Evolutionary conservation across 1,140 invertebrate species (phyloP), one percentile per base, ranked within the genome.

Genomic region (Ctenoplectra terminalis): DNA sequence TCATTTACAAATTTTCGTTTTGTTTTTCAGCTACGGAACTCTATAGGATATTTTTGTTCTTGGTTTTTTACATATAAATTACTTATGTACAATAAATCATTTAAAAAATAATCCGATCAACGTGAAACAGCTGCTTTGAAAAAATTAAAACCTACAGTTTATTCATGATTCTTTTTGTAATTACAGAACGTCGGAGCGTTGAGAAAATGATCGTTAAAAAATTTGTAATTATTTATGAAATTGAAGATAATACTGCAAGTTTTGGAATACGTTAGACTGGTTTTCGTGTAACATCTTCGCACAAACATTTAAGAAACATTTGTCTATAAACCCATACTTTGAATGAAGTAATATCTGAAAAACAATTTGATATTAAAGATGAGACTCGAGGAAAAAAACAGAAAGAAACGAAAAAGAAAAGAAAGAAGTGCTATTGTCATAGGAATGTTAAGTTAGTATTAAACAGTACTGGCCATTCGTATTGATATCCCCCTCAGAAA

Each of bases 211-310:
- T 64, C 34, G 8, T 34, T 63, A n/a, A 43, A 40, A 52, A 43
- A 11, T 20, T 37, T 58, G 6, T 29, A 48, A 29, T 20, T 2
- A 43, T n/a, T 60, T 43, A 20, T 43, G 15, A 13, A 31, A 7
- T 48, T 63, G n/a, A 37, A 52, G 17, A 52, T 63, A 73, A 80
- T 80, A 80, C 77, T 73, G 58, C 4, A 63, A 73, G 17, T 34
- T 78, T 78, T 61, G 40, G 34, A 77, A 76, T 50, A 43, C 5
- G 1, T 29, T 43, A 29, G 5, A 31, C 7, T 17, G n/a, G 2
- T 66, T 52, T 23, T 29, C 9, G 7, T 29, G n/a, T 26, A 48
- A 31, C 34, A 26, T 7, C 0, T 52, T 73, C 20, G 9, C 5
- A 4, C 46, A 29, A 29, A 43, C n/a, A 17, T 46, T 31, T 54